phyloP scores from a whole-genome alignment of 1,140 invertebrate genomes.

The Bombyx mori region DNA sequence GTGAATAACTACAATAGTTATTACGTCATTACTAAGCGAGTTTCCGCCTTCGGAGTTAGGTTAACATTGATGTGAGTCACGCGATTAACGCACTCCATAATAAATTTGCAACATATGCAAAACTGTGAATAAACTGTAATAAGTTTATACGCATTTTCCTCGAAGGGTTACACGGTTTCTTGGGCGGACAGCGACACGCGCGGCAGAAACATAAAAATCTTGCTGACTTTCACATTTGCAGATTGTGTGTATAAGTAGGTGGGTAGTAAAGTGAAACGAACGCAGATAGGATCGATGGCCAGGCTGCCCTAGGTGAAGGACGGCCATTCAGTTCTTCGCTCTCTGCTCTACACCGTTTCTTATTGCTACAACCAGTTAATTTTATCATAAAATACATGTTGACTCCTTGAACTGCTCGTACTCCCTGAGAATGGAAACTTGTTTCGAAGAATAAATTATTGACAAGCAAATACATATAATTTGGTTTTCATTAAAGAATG shows the following conservation, averaged over 20 bases:
- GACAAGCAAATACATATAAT: too few relatives aligned
- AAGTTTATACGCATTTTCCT: constrained; percentile 32
- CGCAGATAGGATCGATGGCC: constrained; percentile 55
- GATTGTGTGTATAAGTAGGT: constrained; percentile 47
- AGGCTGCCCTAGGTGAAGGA: constrained; percentile 62
- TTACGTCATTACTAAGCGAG: constrained; percentile 60
- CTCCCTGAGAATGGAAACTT: too few relatives aligned
- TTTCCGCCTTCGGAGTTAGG: constrained; percentile 65
- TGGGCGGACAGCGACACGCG: background rate
- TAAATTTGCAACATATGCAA: constrained; percentile 23
- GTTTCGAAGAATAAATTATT: too few relatives aligned
- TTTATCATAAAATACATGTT: too few relatives aligned
- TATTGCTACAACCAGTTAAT: constrained; percentile 11
- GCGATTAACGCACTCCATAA: constrained; percentile 39
- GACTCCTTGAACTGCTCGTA: too few relatives aligned
- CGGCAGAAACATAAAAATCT: background rate
- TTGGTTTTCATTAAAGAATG: too few relatives aligned
- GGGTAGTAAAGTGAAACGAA: constrained; percentile 47
- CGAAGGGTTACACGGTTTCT: constrained; percentile 6
- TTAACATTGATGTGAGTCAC: constrained; percentile 61
- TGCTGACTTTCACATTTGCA: constrained; percentile 31
- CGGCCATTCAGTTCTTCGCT: constrained; percentile 50
- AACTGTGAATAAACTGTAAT: background rate
- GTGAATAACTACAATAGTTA: constrained; percentile 63
- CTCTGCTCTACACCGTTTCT: constrained; percentile 22